Conservation (phyloP, 1,140 invertebrate species). For the Hylyphantes graminicola region DNA sequence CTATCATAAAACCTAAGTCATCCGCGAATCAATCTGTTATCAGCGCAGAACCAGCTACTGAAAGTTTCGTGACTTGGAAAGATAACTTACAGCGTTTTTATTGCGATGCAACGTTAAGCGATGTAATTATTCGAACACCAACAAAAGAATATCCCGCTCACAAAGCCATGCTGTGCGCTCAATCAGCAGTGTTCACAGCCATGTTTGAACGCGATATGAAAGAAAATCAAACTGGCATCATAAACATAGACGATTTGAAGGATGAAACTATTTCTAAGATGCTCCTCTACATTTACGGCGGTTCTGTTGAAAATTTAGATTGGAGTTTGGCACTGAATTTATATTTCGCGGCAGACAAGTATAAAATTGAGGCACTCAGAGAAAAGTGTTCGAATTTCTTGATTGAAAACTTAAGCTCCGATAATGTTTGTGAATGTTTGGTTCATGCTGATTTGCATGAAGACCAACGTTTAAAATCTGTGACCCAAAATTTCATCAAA, state of each 20-base stretch:
- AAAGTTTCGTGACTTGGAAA: too few relatives aligned
- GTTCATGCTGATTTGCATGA: not conserved
- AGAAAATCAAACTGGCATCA: not conserved
- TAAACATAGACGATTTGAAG: not conserved
- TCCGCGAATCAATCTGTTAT: too few relatives aligned
- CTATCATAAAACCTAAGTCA: too few relatives aligned
- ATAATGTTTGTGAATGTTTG: not conserved
- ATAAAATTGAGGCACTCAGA: not conserved
- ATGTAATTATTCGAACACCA: too few relatives aligned
- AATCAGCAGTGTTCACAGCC: not conserved
- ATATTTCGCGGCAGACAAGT: not conserved
- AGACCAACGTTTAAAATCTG: not conserved
- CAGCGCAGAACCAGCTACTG: too few relatives aligned
- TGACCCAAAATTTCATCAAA: not conserved
- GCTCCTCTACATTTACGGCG: not conserved
- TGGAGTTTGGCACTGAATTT: not conserved
- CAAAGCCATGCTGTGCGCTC: too few relatives aligned
- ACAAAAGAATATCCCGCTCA: too few relatives aligned
- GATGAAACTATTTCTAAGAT: not conserved
- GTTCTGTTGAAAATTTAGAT: not conserved
- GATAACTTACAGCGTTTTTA: too few relatives aligned
- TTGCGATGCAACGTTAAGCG: too few relatives aligned
- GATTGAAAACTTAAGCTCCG: too few relatives aligned
- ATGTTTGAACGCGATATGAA: not conserved
- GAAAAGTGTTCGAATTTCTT: not conserved